Evolutionary conservation across 2,888 invertebrate species (phyloP).

Genomic region (Micoletzkya japonica): DNA sequence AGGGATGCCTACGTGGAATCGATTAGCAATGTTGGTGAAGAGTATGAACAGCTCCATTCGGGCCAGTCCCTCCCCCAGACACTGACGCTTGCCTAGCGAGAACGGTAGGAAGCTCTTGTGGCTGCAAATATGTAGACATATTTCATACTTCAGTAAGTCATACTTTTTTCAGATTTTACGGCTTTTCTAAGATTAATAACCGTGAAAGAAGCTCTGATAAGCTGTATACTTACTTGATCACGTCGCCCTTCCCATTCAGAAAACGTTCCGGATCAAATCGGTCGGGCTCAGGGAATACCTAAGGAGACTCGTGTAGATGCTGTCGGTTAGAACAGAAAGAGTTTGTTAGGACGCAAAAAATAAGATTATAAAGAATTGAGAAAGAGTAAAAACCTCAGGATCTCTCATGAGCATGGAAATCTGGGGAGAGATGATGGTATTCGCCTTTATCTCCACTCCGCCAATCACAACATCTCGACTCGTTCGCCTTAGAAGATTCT

Average conservation of each 20-base stretch:
- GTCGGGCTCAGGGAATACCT: slow-evolving; percentile 38
- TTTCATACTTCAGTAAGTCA: no score
- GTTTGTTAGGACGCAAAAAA: no score
- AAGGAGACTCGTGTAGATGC: not conserved
- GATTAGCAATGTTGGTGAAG: slow-evolving; percentile 39
- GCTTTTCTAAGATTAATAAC: no score
- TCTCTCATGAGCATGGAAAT: slow-evolving; percentile 39
- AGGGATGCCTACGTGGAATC: slow-evolving; percentile 31
- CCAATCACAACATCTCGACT: slow-evolving; percentile 10
- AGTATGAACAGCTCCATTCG: slow-evolving; percentile 40
- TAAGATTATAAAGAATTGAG: no score
- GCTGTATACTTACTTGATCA: slow-evolving; percentile 2
- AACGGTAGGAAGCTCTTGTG: slow-evolving; percentile 36
- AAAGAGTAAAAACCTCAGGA: no score
- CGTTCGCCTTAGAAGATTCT: slow-evolving; percentile 32
- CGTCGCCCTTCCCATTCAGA: slow-evolving; percentile 30
- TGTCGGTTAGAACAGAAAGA: no score
- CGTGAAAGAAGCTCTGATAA: slow-evolving; percentile 18
- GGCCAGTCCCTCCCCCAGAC: slow-evolving; percentile 42
- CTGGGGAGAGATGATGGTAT: slow-evolving; percentile 37
- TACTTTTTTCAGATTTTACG: no score
- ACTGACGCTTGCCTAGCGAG: slow-evolving; percentile 43
- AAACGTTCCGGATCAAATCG: slow-evolving; percentile 35
- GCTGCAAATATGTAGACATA: slow-evolving; percentile 4
- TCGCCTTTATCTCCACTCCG: slow-evolving; percentile 30